Evolutionary conservation across 2,888 invertebrate species (phyloP).

Genomic region (Drosophila subsilvestris): DNA sequence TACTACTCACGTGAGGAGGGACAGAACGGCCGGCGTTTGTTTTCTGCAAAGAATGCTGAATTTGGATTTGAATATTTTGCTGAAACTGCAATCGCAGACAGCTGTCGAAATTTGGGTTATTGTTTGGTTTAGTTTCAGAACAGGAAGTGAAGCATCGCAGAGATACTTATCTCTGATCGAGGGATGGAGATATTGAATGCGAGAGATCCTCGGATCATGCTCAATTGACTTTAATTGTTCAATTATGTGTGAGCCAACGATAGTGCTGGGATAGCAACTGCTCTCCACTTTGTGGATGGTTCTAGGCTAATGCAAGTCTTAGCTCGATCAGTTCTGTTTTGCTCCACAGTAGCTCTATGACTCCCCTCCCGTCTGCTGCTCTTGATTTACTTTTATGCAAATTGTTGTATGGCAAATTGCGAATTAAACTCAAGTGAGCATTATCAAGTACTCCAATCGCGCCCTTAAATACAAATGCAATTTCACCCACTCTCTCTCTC

Average conservation of each 20-base stretch:
- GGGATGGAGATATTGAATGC: conserved; percentile 13
- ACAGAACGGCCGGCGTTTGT: conserved; percentile 8
- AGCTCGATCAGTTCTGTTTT: neutral
- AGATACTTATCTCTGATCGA: conserved; percentile 24
- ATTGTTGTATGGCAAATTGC: conserved; percentile 59
- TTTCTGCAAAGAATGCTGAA: conserved; percentile 43
- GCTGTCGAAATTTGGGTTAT: conserved; percentile 48
- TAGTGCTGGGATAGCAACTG: conserved; percentile 7
- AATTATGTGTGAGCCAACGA: conserved; percentile 45
- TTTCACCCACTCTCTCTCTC: conserved; percentile 17
- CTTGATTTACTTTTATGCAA: conserved; percentile 32
- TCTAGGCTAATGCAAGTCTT: conserved; percentile 2
- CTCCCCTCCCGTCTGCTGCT: neutral
- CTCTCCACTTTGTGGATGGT: neutral
- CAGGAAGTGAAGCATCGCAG: conserved; percentile 38
- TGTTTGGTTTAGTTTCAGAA: conserved; percentile 22
- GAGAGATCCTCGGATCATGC: conserved; percentile 25
- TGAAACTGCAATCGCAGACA: conserved; percentile 40
- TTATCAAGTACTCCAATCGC: conserved; percentile 71
- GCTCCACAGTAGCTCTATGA: neutral
- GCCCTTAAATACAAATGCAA: conserved; percentile 61
- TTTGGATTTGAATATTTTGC: conserved; percentile 24
- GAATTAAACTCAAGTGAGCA: conserved; percentile 53
- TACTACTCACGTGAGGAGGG: conserved; percentile 63
- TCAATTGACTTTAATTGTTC: conserved; percentile 72